Evolutionary conservation across 2,113 vertebrate species (phyloP).

Genomic region (Tympanuchus pallidicinctus): DNA sequence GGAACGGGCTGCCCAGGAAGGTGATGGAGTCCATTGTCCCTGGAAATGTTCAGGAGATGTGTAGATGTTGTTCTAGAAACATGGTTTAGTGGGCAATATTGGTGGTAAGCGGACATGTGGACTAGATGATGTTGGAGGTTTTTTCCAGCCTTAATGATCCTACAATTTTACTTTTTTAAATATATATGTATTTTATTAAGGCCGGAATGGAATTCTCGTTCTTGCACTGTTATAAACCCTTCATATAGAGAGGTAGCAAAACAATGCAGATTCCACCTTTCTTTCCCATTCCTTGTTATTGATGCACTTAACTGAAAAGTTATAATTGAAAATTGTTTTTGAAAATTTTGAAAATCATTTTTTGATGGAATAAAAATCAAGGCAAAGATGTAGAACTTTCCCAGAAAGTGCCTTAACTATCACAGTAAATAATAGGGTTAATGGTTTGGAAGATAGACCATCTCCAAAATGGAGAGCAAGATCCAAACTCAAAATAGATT

Average conservation of each 20-base stretch:
- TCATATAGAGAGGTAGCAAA: neutral
- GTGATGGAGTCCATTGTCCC: no score
- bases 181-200: neutral
- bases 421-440: neutral
- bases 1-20: no score
- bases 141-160: no score
- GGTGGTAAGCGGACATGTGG: no score
- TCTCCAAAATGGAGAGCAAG: neutral
- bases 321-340: neutral
- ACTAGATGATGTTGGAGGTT: no score
- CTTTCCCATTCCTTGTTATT: neutral
- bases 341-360: neutral
- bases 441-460: neutral
- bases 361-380: neutral
- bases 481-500: neutral
- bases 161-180: neutral
- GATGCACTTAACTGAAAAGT: neutral
- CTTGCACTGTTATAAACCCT: neutral
- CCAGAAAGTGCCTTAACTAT: neutral
- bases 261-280: neutral
- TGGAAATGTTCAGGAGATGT: no score
- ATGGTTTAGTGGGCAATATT: no score
- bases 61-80: no score
- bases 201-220: neutral
- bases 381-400: neutral